Base-by-base conservation (phyloP, 92 coral and sea anemone species). In the Actinostola sp. region DNA sequence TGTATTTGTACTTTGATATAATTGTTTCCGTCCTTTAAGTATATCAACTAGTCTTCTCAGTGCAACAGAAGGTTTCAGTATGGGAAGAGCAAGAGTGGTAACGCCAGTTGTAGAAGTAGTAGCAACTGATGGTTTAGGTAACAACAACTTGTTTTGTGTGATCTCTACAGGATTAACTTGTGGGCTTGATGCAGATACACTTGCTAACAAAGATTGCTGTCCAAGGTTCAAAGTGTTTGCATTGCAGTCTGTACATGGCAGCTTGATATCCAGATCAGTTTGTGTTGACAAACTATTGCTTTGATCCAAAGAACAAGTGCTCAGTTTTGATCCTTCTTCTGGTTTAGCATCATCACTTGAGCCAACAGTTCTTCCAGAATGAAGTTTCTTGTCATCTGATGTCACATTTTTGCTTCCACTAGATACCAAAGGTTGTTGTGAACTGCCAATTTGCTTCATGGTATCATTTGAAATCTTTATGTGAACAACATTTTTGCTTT, bases 401-500 rank as follows among this genome's bases (percentile, higher is more conserved):
- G 45, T 30, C 30, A 8, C 19, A 15, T 61, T 34, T 27, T 17
- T 7, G 15, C 13, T n/a, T 14, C 12, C 33, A n/a, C 66, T 61
- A 17, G 21, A 17, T 5, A 16, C 28, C 10, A 27, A 4, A 51
- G 32, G 8, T 3, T 45, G 19, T 30, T 35, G 20, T 8, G 38
- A 14, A 46, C 26, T 20, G 25, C 36, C 73, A 26, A 75, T 24
- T n/a, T 72, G 84, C 52, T 75, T 80, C 57, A 82, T 52, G 1
- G 66, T 70, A 53, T 90, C 84, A 49, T 79, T 86, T 49, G 89
- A 68, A 53, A 90, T 90, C 66, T 82, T 86, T 50, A 90, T 67
- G 46, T 83, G 96, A 52, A 71, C 84, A 38, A 90, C 96, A 75
- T 86, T 81, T 68, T 90, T 90, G 50, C 96, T 90, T 39, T 86